These are phyloP conservation scores for Turnix velox DNA, from an alignment of 2,113 vertebrate species.

Conservation along the genomic window DNA sequence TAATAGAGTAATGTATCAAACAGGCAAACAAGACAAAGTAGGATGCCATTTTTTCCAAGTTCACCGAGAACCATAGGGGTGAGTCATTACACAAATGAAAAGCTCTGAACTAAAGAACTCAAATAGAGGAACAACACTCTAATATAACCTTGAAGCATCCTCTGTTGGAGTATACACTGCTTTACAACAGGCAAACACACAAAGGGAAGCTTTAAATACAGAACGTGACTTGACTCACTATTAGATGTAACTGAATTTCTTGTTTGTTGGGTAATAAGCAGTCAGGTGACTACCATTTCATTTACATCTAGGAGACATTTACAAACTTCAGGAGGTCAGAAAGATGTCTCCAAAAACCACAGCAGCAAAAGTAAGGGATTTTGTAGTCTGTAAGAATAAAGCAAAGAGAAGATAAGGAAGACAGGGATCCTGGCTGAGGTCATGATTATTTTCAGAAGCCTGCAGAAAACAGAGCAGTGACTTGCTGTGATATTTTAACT, in stretches of 20 bases:
- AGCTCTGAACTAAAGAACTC: background rate
- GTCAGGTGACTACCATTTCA: background rate
- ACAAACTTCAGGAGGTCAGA: background rate
- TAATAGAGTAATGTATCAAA: slow-evolving; percentile 23
- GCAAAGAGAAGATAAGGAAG: background rate
- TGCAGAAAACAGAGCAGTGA: background rate
- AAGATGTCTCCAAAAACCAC: background rate
- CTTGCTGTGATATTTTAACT: background rate
- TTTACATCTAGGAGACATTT: background rate
- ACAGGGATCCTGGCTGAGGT: background rate
- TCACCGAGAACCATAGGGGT: background rate
- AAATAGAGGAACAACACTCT: background rate
- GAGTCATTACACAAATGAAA: background rate
- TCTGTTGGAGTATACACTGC: background rate
- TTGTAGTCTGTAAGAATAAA: background rate
- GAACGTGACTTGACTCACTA: background rate
- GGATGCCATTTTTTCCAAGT: background rate
- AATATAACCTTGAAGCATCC: background rate
- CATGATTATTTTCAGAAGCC: background rate
- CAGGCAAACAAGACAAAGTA: background rate
- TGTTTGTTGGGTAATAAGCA: background rate
- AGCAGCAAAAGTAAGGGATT: background rate
- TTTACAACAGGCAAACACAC: background rate
- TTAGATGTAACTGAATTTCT: background rate
- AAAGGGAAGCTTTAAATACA: background rate